A percentile compares a stretch with the other conserved stretches of the same genome.
Evolutionary conservation across 2,113 vertebrate species (phyloP).

Genomic region (Bubo blakistoni): DNA sequence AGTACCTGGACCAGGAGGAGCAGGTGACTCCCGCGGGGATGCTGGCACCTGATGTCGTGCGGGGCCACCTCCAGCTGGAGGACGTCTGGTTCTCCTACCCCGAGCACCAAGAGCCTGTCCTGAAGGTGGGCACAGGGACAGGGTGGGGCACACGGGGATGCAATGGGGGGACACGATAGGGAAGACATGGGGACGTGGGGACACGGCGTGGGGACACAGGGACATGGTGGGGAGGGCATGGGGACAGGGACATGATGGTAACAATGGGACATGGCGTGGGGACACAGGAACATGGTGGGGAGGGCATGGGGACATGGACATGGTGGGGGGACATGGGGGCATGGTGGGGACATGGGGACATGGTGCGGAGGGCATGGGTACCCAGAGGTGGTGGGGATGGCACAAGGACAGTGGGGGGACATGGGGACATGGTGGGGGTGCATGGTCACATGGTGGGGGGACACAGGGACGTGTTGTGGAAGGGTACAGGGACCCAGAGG

Average conservation of each 20-base stretch:
- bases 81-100: slow-evolving; percentile 82
- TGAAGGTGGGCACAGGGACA: slow-evolving; percentile 73
- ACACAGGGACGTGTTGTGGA: too few relatives aligned
- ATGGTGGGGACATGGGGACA: background rate
- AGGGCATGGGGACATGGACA: too few relatives aligned
- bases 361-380: too few relatives aligned
- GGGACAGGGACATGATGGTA: too few relatives aligned
- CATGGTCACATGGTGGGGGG: too few relatives aligned
- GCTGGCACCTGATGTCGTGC: slow-evolving; percentile 51
- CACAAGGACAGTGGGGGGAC: background rate
- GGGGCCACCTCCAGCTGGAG: slow-evolving; percentile 74
- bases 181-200: background rate
- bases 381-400: too few relatives aligned
- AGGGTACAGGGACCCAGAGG: too few relatives aligned
- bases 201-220: too few relatives aligned
- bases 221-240: background rate
- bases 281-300: too few relatives aligned
- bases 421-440: too few relatives aligned
- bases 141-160: background rate
- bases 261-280: too few relatives aligned
- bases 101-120: slow-evolving; percentile 19
- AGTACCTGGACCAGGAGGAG: slow-evolving; percentile 80
- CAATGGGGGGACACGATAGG: background rate
- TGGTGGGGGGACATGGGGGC: background rate
- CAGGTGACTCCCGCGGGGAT: slow-evolving; percentile 60